Base-by-base conservation (phyloP, 2,888 invertebrate genomes). In the Mactromeris polynyma region DNA sequence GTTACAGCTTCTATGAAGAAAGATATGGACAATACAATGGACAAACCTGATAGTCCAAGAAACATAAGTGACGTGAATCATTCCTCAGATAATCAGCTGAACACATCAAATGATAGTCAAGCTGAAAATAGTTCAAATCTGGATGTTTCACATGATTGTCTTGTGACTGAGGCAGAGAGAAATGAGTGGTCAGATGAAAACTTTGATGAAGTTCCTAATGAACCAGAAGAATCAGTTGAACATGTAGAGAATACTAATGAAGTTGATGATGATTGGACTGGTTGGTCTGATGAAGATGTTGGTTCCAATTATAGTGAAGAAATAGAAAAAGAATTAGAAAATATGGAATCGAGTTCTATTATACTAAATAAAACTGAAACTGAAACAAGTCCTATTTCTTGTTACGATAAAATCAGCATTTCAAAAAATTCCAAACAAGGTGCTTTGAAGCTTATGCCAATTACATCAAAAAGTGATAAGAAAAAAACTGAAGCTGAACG, bases 181-280 rank as follows among this genome's bases (percentile, higher is more conserved):
- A 36, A 6, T 54, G 83, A 89, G 69, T 79, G 81, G 82, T 83
- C 86, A 64, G 77, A 78, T 58, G 81, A 85, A 33, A 78, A 81
- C 54, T 9, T 69, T 7, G 69, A 69, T 1, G 58, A 64, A n/a
- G 26, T 26, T 64, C 26, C 58, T 64, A 64, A 64, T 33, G 73
- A 73, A 36, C 36, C 73, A 19, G 73, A 73, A 33, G 33, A 11
- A 2, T 17, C 26, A 36, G 73, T 73, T 19, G 73, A 73, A 36
- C 26, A n/a, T 58, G 21, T 58, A 58, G 58, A 26, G n/a, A n/a
- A 58, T 4, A 58, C 58, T 64, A 84, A 73, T 54, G 83, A 83
- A 36, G 87, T 84, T 46, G 81, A 88, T 64, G 88, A 82, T 88
- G 92, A 93, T 82, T 94, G 93, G 93, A 91, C 94, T 54, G 94